These are phyloP conservation scores for Pecten maximus DNA, from an alignment of 2,888 invertebrate genomes.

Conservation along the genomic window DNA sequence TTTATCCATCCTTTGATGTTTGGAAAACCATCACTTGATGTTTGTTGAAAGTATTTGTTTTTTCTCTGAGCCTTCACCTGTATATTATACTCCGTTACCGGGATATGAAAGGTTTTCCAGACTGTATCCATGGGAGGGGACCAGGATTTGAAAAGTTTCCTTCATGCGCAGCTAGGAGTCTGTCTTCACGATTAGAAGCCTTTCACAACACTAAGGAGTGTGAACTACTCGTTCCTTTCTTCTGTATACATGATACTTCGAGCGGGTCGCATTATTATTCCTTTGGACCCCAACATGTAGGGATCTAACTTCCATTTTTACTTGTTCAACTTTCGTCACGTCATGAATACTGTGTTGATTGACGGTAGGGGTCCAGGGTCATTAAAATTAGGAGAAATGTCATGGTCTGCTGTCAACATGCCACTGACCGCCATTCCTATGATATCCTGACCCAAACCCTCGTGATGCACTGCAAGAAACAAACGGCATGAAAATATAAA, in stretches of 20 bases:
- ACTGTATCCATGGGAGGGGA: not conserved
- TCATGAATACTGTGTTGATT: slow-evolving; percentile 75
- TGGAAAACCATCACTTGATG: too few species aligned
- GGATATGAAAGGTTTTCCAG: not conserved
- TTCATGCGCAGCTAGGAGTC: not conserved
- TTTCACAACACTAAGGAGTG: not conserved
- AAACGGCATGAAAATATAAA: too few species aligned
- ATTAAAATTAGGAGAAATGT: slow-evolving; percentile 67
- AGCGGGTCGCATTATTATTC: not conserved
- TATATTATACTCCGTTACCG: too few species aligned
- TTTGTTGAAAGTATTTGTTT: too few species aligned
- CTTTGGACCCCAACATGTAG: not conserved
- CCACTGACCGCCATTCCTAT: slow-evolving; percentile 74
- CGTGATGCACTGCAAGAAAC: slow-evolving; percentile 62
- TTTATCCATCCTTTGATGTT: too few species aligned
- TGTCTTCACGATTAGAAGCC: not conserved
- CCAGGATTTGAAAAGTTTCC: not conserved
- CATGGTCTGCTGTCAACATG: slow-evolving; percentile 72
- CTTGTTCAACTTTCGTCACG: slow-evolving; percentile 46
- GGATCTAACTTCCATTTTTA: not conserved
- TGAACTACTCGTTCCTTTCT: not conserved
- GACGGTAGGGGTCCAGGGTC: slow-evolving; percentile 75
- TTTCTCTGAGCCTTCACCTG: too few species aligned
- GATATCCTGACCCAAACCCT: slow-evolving; percentile 71
- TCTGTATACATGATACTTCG: not conserved